Percentiles rank a stretch among this genome's conserved stretches.
These are phyloP conservation scores for Telmatochromis sp. DNA, from an alignment of 2,113 vertebrate genomes.

Conservation along the genomic window DNA sequence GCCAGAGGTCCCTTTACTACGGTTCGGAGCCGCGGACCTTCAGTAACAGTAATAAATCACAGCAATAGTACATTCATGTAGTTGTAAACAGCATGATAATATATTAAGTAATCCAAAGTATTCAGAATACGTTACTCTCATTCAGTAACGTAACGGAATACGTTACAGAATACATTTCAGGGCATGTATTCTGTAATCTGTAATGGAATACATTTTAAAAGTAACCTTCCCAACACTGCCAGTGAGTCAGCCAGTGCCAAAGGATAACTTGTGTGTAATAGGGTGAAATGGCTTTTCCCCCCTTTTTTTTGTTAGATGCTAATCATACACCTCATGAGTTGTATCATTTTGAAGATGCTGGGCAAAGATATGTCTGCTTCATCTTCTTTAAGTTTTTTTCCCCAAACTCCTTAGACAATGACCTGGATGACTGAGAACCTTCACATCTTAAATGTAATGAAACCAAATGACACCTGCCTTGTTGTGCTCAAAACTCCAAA, in stretches of 20 bases:
- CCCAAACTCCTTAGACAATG: not conserved
- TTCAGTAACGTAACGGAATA: no score
- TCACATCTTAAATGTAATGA: not conserved
- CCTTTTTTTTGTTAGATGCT: not conserved
- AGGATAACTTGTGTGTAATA: not conserved
- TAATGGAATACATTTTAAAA: no score
- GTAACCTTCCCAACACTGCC: no score
- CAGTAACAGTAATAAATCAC: no score
- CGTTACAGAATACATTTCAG: no score
- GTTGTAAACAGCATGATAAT: no score
- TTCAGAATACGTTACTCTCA: no score
- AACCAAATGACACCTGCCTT: not conserved
- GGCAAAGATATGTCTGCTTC: not conserved
- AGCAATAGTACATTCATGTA: no score
- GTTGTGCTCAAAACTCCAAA: not conserved
- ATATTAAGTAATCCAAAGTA: no score
- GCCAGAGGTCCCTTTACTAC: no score
- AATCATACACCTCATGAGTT: not conserved
- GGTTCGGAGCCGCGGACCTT: no score
- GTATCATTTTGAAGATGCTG: not conserved
- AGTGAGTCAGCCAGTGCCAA: not conserved
- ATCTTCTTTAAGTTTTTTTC: not conserved
- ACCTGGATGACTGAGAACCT: not conserved
- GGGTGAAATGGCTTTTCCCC: fast-evolving
- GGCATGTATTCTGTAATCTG: no score